These are phyloP conservation scores for Stenichneumon culpator DNA, from an alignment of 2,888 invertebrate genomes.

Conservation along the genomic window DNA sequence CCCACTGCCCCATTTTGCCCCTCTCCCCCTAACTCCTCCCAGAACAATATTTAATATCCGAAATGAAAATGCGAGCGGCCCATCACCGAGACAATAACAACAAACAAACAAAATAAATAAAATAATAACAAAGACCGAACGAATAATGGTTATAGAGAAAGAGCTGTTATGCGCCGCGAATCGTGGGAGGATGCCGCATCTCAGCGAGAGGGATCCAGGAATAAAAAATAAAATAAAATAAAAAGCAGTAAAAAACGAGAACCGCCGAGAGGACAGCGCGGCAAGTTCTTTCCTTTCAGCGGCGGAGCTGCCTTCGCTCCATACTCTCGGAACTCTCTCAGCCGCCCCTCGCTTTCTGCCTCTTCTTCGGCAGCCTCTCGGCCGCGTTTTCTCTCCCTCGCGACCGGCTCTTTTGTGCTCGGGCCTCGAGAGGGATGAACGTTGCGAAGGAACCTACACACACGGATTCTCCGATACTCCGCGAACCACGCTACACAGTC, in stretches of 20 bases:
- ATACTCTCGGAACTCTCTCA: slow-evolving; percentile 26
- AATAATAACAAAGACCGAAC: background rate
- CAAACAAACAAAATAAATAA: background rate
- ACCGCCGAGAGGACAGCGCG: slow-evolving; percentile 13
- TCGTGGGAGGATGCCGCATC: slow-evolving; percentile 46
- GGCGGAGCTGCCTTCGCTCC: slow-evolving; percentile 27
- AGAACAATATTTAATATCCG: too few species aligned
- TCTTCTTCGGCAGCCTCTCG: slow-evolving; percentile 25
- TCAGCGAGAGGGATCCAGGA: slow-evolving; percentile 12
- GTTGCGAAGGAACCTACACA: slow-evolving; percentile 44
- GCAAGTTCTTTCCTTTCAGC: slow-evolving; percentile 40
- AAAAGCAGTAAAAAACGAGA: slow-evolving; percentile 18
- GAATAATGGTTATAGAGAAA: too few species aligned
- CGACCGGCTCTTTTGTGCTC: slow-evolving; percentile 31
- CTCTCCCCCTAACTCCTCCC: too few species aligned
- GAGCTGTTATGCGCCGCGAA: slow-evolving; percentile 16
- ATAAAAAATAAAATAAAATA: slow-evolving; percentile 24
- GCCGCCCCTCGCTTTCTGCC: background rate
- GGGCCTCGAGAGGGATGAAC: slow-evolving; percentile 50
- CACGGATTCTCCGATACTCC: background rate
- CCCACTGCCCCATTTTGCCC: too few species aligned
- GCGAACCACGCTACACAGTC: background rate
- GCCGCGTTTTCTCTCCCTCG: slow-evolving; percentile 24
- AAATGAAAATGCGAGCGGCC: too few species aligned
- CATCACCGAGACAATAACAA: background rate